These are phyloP conservation scores for Lasioglossum leucozonium DNA, from an alignment of 2,888 invertebrate genomes.

Conservation along the genomic window DNA sequence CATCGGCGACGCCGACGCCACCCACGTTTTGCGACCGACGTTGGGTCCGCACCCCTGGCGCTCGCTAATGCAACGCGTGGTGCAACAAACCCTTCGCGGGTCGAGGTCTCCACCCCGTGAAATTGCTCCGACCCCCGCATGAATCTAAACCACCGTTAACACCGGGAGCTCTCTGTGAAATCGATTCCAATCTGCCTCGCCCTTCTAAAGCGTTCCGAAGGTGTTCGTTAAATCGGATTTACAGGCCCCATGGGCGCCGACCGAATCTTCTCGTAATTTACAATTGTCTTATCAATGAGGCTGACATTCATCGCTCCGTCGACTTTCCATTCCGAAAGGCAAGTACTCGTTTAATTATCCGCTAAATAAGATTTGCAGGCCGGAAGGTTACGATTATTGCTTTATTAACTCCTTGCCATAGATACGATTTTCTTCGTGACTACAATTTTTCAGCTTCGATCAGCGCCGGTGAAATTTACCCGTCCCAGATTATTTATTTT, in stretches of 20 bases:
- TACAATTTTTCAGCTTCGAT: too few relatives aligned
- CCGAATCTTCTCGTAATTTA: neutral
- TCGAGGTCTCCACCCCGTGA: slow-evolving; percentile 45
- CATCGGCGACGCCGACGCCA: slow-evolving; percentile 28
- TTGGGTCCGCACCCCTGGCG: slow-evolving; percentile 39
- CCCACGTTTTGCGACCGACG: slow-evolving; percentile 46
- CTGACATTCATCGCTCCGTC: neutral
- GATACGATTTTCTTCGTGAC: too few relatives aligned
- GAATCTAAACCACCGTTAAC: slow-evolving; percentile 44
- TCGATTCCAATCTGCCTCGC: slow-evolving; percentile 52
- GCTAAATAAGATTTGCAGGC: neutral
- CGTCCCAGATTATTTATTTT: too few relatives aligned
- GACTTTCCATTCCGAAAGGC: neutral
- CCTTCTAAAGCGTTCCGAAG: slow-evolving; percentile 30
- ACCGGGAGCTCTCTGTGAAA: slow-evolving; percentile 47
- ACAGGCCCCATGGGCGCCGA: neutral
- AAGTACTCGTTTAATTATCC: neutral
- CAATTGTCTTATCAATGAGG: neutral
- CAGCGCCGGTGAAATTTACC: too few relatives aligned
- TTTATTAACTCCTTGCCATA: neutral
- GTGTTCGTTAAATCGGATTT: slow-evolving; percentile 52
- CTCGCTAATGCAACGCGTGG: slow-evolving; percentile 27
- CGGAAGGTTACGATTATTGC: neutral
- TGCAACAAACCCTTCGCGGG: slow-evolving; percentile 52
- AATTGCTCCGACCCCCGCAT: slow-evolving; percentile 39